Base-by-base conservation (phyloP, 2,888 invertebrate genomes). In the Drosophila ustulata region DNA sequence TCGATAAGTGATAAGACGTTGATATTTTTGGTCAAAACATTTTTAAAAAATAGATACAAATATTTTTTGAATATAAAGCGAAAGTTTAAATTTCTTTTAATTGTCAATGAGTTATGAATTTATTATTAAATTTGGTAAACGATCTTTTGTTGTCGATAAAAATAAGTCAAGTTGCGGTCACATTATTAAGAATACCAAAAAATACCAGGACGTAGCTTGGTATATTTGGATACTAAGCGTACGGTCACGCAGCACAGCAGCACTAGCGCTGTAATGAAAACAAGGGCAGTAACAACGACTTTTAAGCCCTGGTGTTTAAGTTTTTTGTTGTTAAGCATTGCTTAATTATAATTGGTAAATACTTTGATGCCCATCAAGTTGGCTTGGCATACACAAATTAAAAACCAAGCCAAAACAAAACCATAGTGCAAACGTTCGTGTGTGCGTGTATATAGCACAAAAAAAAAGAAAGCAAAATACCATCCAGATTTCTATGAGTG, bases 261-360 rank as follows among this genome's bases (percentile, higher is more conserved):
- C 55, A 37, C 37, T 37, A 37, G 37, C 18, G 23, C 69, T 67
- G 71, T 18, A 7, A 43, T 52, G 25, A 26, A 53, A 28, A 28
- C 64, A 13, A 64, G 64, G 77, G 69, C 77, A 73, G 73, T 52
- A 72, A 25, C n/a, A 76, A 50, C 50, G 61, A 75, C 32, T 52
- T 26, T n/a, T 30, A 25, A 62, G 68, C 80, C 83, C 80, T 80
- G 83, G 72, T 52, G 49, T 69, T 75, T 68, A 66, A 69, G 67
- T 75, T 83, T 69, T 58, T 81, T 83, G 76, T 82, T 82, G 64
- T 82, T 80, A 47, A 79, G 76, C 76, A 81, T 76, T 75, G 77
- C 62, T 73, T 70, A 81, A 81, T 76, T 81, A 75, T 52, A 76
- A 70, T 78, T 78, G 80, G 80, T 81, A 81, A 83, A 73, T 76